Percentiles rank a stretch among this genome's conserved stretches.
phyloP scores from a whole-genome alignment of 1,140 invertebrate species.

The Planococcus citri region DNA sequence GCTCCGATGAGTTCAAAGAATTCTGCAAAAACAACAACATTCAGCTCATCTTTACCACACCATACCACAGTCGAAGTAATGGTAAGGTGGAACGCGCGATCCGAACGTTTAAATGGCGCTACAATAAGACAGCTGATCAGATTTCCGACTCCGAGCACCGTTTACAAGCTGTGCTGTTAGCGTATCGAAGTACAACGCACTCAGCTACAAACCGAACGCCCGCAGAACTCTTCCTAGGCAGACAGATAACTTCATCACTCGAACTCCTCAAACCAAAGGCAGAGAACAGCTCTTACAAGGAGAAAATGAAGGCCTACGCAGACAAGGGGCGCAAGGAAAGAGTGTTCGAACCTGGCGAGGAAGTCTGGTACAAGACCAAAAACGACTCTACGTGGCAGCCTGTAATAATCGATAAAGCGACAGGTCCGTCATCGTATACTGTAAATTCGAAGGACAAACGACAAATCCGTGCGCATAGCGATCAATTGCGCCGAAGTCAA shows the following conservation, averaged over 20 bases:
- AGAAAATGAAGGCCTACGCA: too few relatives aligned
- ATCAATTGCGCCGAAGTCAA: too few relatives aligned
- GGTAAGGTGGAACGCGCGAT: not conserved
- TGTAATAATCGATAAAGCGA: too few relatives aligned
- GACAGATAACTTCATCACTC: not conserved
- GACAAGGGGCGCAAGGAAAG: too few relatives aligned
- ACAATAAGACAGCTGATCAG: not conserved
- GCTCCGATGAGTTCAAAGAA: not conserved
- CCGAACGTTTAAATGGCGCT: not conserved
- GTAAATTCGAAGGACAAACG: too few relatives aligned
- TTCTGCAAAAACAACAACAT: not conserved
- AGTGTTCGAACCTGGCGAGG: too few relatives aligned
- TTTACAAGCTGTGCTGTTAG: not conserved
- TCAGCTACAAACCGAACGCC: not conserved
- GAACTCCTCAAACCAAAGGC: not conserved
- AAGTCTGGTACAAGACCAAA: too few relatives aligned
- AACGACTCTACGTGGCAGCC: too few relatives aligned
- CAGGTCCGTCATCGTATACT: too few relatives aligned
- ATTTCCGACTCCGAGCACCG: not conserved
- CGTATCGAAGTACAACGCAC: not conserved
- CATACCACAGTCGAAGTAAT: not conserved
- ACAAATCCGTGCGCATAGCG: too few relatives aligned
- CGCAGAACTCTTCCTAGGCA: not conserved
- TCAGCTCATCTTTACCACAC: not conserved
- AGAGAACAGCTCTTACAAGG: too few relatives aligned